These are phyloP conservation scores for Ataeniobius toweri DNA, from an alignment of 2,797 vertebrate species.

Conservation along the genomic window DNA sequence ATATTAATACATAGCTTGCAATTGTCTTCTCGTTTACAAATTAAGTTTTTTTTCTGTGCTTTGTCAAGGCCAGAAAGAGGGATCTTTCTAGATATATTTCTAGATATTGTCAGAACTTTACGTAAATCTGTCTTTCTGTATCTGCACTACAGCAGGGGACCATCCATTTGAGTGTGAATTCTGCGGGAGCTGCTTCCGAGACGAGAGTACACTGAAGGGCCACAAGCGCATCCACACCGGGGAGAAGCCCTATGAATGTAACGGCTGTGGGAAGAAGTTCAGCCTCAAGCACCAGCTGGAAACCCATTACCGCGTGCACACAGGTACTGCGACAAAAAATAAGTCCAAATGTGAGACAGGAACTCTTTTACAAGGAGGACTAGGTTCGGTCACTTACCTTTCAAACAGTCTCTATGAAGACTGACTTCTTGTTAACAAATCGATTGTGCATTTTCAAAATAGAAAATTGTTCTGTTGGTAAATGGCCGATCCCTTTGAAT, in stretches of 20 bases:
- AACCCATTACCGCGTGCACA: slow-evolving; percentile 98
- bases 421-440: neutral
- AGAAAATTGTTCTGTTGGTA: neutral
- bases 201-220: slow-evolving; percentile 96
- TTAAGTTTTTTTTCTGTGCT: neutral
- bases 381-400: neutral
- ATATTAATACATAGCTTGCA: neutral
- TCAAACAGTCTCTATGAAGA: neutral
- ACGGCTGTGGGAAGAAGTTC: slow-evolving; percentile 98
- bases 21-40: neutral
- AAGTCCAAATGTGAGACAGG: neutral
- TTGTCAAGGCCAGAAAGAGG: neutral
- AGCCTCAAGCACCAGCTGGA: slow-evolving; percentile 99
- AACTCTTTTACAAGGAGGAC: neutral
- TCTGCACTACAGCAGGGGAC: slow-evolving; percentile 82
- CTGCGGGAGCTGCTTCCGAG: slow-evolving; percentile 98
- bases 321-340: slow-evolving; percentile 78
- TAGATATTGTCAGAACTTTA: neutral
- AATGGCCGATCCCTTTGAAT: neutral
- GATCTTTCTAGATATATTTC: neutral
- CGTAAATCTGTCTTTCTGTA: slow-evolving; percentile 3
- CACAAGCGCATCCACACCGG: slow-evolving; percentile 99
- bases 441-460: neutral
- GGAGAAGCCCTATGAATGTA: slow-evolving; percentile 98
- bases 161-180: slow-evolving; percentile 97